Evolutionary conservation across 1,140 invertebrate species (phyloP), one percentile per base, ranked within the genome.

Genomic region (Pantala flavescens): DNA sequence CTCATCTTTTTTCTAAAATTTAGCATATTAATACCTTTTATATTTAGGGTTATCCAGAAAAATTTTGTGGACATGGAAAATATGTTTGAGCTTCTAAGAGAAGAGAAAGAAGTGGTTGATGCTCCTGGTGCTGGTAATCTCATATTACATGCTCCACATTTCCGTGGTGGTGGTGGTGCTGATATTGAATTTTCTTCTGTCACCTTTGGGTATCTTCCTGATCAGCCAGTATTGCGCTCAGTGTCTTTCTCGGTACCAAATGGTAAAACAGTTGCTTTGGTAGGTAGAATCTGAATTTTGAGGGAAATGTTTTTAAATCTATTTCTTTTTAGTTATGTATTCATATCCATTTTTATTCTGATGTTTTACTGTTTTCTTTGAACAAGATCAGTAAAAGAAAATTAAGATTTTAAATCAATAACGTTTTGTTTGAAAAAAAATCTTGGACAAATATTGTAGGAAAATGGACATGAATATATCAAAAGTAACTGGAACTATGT

Each of bases 51-150:
- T 71, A 97, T 99, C 76, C 97, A 99, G 80, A 95, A 95, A 82
- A 95, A 96, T 81, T 98, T 99, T 81, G 90, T 98, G 24, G 97
- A 99, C 79, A 99, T 99, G 97, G 97, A 99, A 85, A 98, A 99
- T 81, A 98, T 99, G 97, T 96, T 99, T 84, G 96, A 98, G 74
- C 81, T 99, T 71, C 84, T 99, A 72, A 88, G 90, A 72, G 92
- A 96, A 82, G 87, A 92, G 24, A 87, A 92, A 77, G 96, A 98
- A 85, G 88, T 98, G 72, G 85, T 89, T 19, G 95, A 98, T 85
- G 87, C 88, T 0, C 88, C 90, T 0, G 89, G 90, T 74, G 94
- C 94, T 71, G 87, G 86, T 10, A 86, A 88, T 23, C 81, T 98
- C 23, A 80, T 88, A 7, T 83, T 94, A 0, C 88, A 88, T 19